Conservation (phyloP, 2,113 vertebrate species). For the Micromys minutus region DNA sequence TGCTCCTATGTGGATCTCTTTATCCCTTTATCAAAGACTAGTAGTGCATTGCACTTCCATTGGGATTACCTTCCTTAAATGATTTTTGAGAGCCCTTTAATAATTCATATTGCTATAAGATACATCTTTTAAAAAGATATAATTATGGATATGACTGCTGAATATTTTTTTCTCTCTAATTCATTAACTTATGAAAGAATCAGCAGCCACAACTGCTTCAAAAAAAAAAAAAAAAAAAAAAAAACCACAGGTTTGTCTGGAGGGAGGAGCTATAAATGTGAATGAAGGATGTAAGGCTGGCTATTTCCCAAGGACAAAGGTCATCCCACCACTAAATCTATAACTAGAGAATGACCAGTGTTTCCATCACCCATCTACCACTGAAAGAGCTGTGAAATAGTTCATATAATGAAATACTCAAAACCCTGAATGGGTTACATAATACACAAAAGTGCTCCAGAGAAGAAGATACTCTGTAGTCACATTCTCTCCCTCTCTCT, state of each 20-base stretch:
- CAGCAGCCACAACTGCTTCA: background rate
- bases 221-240: background rate
- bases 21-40: background rate
- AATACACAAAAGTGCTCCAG: background rate
- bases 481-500: background rate
- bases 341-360: background rate
- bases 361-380: background rate
- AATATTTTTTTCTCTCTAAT: background rate
- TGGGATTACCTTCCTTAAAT: background rate
- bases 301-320: background rate
- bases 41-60: background rate
- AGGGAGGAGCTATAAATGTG: background rate
- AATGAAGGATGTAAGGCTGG: background rate
- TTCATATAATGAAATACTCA: background rate
- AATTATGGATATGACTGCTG: background rate
- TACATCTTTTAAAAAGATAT: background rate
- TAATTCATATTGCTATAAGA: background rate
- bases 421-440: background rate
- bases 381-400: background rate
- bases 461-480: background rate
- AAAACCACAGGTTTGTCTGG: background rate
- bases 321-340: background rate
- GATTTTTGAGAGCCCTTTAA: background rate
- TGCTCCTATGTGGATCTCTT: no score
- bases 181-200: background rate